Percentiles rank a stretch among this genome's conserved stretches.
Conservation (phyloP, 1,140 invertebrate genomes). For the Drosophila subpulchrella region DNA sequence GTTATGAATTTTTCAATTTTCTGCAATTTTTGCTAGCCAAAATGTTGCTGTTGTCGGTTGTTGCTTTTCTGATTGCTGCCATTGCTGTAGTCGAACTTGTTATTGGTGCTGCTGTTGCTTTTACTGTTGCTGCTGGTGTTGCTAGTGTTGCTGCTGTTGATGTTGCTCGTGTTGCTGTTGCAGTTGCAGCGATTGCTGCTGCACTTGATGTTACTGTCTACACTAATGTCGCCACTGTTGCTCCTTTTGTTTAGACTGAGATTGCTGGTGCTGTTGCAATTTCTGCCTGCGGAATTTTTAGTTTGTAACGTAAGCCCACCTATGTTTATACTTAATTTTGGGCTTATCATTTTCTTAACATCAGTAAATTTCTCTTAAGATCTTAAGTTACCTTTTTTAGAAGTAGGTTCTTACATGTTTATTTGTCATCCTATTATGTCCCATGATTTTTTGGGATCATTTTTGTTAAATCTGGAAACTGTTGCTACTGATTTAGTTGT, state of each 20-base stretch:
- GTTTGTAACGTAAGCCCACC: background rate
- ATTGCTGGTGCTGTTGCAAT: background rate
- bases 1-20: conserved; percentile 61
- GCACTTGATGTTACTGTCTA: conserved; percentile 2
- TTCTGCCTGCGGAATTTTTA: background rate
- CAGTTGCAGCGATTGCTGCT: background rate
- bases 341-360: background rate
- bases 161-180: conserved; percentile 1
- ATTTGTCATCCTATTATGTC: too few relatives aligned
- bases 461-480: background rate
- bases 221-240: conserved; percentile 7
- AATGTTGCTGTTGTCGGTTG: conserved; percentile 23
- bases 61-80: conserved; percentile 18
- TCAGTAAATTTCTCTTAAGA: too few relatives aligned
- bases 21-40: conserved; percentile 33
- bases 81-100: conserved; percentile 5
- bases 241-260: background rate
- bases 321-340: too few relatives aligned
- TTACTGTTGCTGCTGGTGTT: background rate
- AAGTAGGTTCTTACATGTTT: too few relatives aligned
- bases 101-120: background rate
- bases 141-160: background rate
- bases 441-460: too few relatives aligned
- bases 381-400: too few relatives aligned
- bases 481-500: background rate